These are phyloP conservation scores for Cerastis rubricosa DNA, from an alignment of 2,888 invertebrate species.

Conservation along the genomic window DNA sequence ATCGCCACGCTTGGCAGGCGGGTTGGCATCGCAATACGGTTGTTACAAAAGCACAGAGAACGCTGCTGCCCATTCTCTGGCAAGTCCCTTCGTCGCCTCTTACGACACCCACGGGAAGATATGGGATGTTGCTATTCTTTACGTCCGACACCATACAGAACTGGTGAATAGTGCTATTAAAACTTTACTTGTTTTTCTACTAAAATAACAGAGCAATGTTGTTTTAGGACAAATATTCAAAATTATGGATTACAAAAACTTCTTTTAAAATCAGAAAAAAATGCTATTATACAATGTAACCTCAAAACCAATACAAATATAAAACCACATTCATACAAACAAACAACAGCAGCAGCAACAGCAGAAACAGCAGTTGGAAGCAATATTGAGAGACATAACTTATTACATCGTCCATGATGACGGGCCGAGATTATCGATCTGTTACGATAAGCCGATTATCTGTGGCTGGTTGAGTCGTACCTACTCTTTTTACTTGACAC, in stretches of 20 bases:
- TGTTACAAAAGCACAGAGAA: too few species aligned
- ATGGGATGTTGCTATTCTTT: too few species aligned
- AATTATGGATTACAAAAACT: neutral
- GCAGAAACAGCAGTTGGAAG: slow-evolving; percentile 2
- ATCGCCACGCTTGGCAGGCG: too few species aligned
- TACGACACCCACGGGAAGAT: too few species aligned
- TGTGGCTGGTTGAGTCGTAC: neutral
- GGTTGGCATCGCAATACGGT: too few species aligned
- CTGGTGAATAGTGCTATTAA: neutral
- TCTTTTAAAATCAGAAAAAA: neutral
- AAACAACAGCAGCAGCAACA: too few species aligned
- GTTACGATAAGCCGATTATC: slow-evolving; percentile 10
- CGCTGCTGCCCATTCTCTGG: too few species aligned
- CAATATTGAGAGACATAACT: slow-evolving; percentile 31
- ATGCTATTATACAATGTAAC: neutral
- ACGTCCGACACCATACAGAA: too few species aligned
- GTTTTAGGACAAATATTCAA: neutral
- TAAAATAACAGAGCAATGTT: neutral
- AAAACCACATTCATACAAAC: neutral
- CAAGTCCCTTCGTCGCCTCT: too few species aligned
- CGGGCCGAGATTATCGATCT: slow-evolving; percentile 13
- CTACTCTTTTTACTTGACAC: neutral
- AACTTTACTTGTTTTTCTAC: neutral
- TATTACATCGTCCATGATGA: slow-evolving; percentile 33
- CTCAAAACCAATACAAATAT: neutral